Base-by-base conservation (phyloP, 2,888 invertebrate genomes). In the Notodonta dromedarius region DNA sequence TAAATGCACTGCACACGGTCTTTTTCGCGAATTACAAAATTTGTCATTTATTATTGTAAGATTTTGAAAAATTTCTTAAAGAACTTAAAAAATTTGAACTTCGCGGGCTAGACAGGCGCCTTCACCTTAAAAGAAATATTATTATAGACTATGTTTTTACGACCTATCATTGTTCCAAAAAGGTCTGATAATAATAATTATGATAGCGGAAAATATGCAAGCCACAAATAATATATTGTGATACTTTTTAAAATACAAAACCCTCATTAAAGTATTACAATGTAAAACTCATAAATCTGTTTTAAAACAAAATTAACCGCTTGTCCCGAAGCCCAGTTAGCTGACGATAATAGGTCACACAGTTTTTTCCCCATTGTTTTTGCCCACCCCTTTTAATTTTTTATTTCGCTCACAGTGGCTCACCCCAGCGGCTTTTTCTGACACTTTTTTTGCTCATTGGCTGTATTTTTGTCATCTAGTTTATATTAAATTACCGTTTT, bases 401-500 rank as follows among this genome's bases (percentile, higher is more conserved):
- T 89, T 84, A 77, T 78, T 70, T 65, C 63, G 60, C 63, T 73
- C 65, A 65, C 85, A 78, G 83, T 83, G 85, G 85, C 87, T 78
- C 83, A 83, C 82, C 79, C 76, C 67, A 66, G 60, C 58, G 67
- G 66, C 63, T 89, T 92, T 91, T 90, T 89, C 73, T 77, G 78
- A 58, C 75, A 73, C 73, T 89, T 90, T 90, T 24, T 89, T 80
- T 85, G 73, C 64, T 76, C 84, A 91, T 90, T 93, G 85, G 89
- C 91, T 74, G 80, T 88, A 89, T 92, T 92, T 88, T 87, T 89
- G 90, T 91, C 89, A 81, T 88, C 87, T 91, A 90, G 87, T 92
- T 93, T 93, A 91, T 93, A 93, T 93, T 92, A 92, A 92, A 93
- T 93, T 93, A 93, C 91, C 77, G 85, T 91, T 92, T 92, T 91